Percentiles rank a stretch among this genome's conserved stretches.
Conservation (phyloP, 2,888 invertebrate genomes). For the Meiosimyza decipiens region DNA sequence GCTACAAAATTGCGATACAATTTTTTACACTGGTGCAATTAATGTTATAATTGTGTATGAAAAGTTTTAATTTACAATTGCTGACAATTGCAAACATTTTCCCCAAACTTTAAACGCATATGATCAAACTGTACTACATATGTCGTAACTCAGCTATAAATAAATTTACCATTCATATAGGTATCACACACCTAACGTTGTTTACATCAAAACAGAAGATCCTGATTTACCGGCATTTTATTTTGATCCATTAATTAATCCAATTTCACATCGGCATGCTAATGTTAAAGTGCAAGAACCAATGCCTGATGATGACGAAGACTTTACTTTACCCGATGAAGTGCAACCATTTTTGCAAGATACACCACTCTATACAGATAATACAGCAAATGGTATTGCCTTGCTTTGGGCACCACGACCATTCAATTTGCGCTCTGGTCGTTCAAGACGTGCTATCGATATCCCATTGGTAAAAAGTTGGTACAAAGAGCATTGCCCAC, state of each 20-base stretch:
- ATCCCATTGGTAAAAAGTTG: slow-evolving; percentile 97
- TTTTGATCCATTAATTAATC: slow-evolving; percentile 99
- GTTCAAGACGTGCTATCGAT: slow-evolving; percentile 93
- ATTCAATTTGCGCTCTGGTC: slow-evolving; percentile 95
- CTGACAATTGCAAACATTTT: slow-evolving; percentile 70
- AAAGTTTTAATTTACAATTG: slow-evolving; percentile 65
- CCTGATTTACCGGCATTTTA: slow-evolving; percentile 99
- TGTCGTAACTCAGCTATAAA: neutral
- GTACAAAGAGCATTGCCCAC: slow-evolving; percentile 95
- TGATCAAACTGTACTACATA: neutral
- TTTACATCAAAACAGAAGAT: slow-evolving; percentile 99
- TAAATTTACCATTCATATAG: slow-evolving; percentile 68
- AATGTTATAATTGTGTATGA: slow-evolving; percentile 60
- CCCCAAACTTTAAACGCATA: neutral
- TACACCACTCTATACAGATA: slow-evolving; percentile 96
- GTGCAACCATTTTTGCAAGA: slow-evolving; percentile 94
- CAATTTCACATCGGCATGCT: slow-evolving; percentile 94
- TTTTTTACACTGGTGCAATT: slow-evolving; percentile 69
- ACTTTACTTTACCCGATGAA: slow-evolving; percentile 90
- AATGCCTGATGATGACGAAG: slow-evolving; percentile 92
- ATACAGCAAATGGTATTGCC: slow-evolving; percentile 98
- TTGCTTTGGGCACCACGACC: slow-evolving; percentile 98
- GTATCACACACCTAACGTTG: slow-evolving; percentile 99
- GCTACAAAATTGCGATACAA: slow-evolving; percentile 72
- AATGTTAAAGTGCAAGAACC: slow-evolving; percentile 83